Evolutionary conservation across 2,888 invertebrate species (phyloP).

Genomic region (Heliconius sara): DNA sequence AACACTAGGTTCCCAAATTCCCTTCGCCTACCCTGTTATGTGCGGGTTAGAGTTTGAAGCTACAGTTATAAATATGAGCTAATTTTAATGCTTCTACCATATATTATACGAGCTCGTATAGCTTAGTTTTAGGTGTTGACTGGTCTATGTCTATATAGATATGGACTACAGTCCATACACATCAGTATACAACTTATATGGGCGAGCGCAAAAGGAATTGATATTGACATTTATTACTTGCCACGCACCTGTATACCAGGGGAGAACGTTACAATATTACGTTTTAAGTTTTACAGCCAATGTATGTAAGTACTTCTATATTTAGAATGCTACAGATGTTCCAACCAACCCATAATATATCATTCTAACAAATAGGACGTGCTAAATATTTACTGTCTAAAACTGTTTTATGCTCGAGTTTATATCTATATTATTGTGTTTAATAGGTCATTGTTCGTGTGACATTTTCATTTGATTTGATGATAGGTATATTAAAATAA

Average conservation of each 20-base stretch:
- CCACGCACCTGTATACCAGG: conserved; percentile 67
- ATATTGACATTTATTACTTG: conserved; percentile 64
- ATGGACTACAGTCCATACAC: conserved; percentile 37
- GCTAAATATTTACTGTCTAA: conserved; percentile 41
- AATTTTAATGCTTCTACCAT: not conserved
- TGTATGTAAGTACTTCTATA: conserved; percentile 63
- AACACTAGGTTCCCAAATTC: too few species aligned
- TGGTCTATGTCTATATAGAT: conserved; percentile 35
- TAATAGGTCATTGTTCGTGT: conserved; percentile 2
- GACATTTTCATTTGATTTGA: not conserved
- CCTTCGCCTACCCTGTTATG: too few species aligned
- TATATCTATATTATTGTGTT: not conserved
- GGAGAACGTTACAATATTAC: conserved; percentile 57
- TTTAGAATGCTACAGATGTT: conserved; percentile 66
- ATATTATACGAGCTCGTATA: not conserved
- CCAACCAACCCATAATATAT: conserved; percentile 44
- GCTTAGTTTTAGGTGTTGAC: conserved; percentile 41
- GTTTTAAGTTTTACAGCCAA: conserved; percentile 63
- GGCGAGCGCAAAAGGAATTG: conserved; percentile 55
- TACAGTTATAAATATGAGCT: not conserved
- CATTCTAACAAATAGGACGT: conserved; percentile 47
- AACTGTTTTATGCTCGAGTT: not conserved
- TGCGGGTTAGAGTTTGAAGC: not conserved
- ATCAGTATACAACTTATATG: conserved; percentile 51
- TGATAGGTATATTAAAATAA: too few species aligned